A percentile compares a stretch with the other conserved stretches of the same genome.
Evolutionary conservation across 2,888 invertebrate species (phyloP).

Genomic region (Blomia tropicalis): DNA sequence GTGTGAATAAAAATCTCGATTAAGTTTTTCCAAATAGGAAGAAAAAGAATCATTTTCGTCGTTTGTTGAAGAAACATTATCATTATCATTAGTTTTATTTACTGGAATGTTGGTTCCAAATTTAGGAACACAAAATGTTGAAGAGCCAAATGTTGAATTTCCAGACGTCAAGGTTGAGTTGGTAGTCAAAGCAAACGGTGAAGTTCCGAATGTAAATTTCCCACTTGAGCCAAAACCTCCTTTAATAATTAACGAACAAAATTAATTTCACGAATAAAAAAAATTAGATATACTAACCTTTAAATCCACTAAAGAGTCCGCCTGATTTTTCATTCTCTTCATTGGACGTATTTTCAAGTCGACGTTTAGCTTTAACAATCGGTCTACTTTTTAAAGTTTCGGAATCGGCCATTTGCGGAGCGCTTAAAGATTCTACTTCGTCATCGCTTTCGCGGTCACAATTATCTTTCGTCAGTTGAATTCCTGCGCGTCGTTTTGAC

Average conservation of each 20-base stretch:
- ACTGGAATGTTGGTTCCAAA: not conserved
- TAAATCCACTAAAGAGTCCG: slow-evolving; percentile 13
- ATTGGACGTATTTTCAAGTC: not conserved
- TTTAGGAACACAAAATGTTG: not conserved
- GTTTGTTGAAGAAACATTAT: not conserved
- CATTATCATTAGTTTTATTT: not conserved
- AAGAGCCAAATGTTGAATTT: not conserved
- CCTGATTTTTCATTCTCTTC: not conserved
- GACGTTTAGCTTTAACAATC: slow-evolving; percentile 10
- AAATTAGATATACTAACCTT: not conserved
- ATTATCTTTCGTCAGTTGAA: slow-evolving; percentile 26
- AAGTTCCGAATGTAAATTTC: not conserved
- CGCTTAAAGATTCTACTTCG: slow-evolving; percentile 23
- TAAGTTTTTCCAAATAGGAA: not conserved
- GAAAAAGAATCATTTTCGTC: not conserved
- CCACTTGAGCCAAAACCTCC: not conserved
- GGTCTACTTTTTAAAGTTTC: slow-evolving; percentile 12
- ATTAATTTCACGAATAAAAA: too few relatives aligned
- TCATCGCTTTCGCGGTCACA: slow-evolving; percentile 26
- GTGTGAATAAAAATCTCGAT: slow-evolving; percentile 13
- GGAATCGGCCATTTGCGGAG: slow-evolving; percentile 16
- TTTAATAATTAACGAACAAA: not conserved
- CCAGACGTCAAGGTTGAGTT: too few relatives aligned
- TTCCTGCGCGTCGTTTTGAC: slow-evolving; percentile 3
- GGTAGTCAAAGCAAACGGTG: not conserved